phyloP scores from a whole-genome alignment of 2,888 invertebrate species.

The Cryptocephalus moraei region DNA sequence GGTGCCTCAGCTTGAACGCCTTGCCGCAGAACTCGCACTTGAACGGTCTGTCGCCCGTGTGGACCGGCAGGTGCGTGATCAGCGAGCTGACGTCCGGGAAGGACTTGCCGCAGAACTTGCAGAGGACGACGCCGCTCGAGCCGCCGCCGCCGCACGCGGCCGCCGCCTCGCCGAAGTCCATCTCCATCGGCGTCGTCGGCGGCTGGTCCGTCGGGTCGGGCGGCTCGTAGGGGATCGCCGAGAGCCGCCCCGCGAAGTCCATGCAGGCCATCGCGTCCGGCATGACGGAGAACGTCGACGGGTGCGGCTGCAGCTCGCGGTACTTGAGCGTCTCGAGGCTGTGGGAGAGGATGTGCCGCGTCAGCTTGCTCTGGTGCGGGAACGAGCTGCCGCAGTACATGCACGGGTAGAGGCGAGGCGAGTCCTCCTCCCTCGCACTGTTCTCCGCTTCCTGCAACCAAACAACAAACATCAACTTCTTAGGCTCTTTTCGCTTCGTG shows the following conservation, averaged over 20 bases:
- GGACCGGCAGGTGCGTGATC: conserved; percentile 78
- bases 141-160: conserved; percentile 51
- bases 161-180: conserved; percentile 49
- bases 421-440: conserved; percentile 12
- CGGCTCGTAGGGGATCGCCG: conserved; percentile 33
- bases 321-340: conserved; percentile 81
- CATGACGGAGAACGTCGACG: conserved; percentile 29
- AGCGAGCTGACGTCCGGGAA: conserved; percentile 84
- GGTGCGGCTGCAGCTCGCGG: conserved; percentile 51
- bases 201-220: conserved; percentile 42
- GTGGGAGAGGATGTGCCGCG: conserved; percentile 81
- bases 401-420: conserved; percentile 57
- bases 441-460: conserved; percentile 75
- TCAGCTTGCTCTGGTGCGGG: conserved; percentile 84
- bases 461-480: conserved; percentile 83
- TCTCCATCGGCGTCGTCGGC: conserved; percentile 45
- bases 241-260: conserved; percentile 37
- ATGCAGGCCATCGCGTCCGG: conserved; percentile 22
- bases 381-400: conserved; percentile 84
- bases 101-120: conserved; percentile 88
- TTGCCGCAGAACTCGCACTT: conserved; percentile 92
- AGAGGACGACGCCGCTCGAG: conserved; percentile 57
- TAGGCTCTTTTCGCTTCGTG: conserved; percentile 34
- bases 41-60: conserved; percentile 84
- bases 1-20: conserved; percentile 84